These are phyloP conservation scores for Calycopis cecrops DNA, from an alignment of 1,140 invertebrate species.

Conservation along the genomic window DNA sequence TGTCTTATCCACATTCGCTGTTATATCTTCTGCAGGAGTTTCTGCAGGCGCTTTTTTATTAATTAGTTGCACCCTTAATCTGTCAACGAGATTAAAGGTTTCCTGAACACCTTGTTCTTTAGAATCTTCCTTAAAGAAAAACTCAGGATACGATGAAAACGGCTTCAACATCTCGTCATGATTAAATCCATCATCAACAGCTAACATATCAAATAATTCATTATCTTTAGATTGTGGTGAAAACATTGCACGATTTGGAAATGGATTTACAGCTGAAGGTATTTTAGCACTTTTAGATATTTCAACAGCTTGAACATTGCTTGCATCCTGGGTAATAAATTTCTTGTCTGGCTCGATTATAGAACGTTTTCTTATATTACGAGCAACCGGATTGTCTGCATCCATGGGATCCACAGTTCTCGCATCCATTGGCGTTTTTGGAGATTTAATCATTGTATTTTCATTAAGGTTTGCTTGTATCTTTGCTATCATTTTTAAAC, in stretches of 20 bases:
- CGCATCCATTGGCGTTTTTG: conserved; percentile 63
- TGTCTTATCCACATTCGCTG: conserved; percentile 32
- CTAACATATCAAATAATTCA: conserved; percentile 80
- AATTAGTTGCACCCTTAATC: conserved; percentile 78
- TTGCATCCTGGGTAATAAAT: conserved; percentile 59
- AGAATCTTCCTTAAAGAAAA: conserved; percentile 85
- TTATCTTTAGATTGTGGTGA: conserved; percentile 83
- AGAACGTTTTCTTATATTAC: conserved; percentile 45
- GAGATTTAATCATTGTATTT: conserved; percentile 70
- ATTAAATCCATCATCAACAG: conserved; percentile 80
- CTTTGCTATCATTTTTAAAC: conserved; percentile 66
- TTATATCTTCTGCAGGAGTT: conserved; percentile 36
- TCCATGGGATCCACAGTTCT: conserved; percentile 58
- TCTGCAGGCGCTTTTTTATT: conserved; percentile 52
- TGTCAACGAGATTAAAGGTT: conserved; percentile 86
- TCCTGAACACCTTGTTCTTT: conserved; percentile 82
- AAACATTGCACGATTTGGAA: conserved; percentile 80
- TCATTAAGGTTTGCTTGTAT: conserved; percentile 68
- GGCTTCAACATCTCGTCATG: conserved; percentile 78
- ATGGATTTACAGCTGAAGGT: conserved; percentile 55
- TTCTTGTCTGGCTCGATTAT: conserved; percentile 70
- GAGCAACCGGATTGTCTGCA: conserved; percentile 43
- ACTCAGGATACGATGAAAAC: conserved; percentile 79
- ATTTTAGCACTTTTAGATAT: conserved; percentile 66
- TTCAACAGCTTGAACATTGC: conserved; percentile 60